A percentile compares a stretch with the other conserved stretches of the same genome.
These are phyloP conservation scores for Lagopus muta DNA, from an alignment of 2,113 vertebrate genomes.

Conservation along the genomic window DNA sequence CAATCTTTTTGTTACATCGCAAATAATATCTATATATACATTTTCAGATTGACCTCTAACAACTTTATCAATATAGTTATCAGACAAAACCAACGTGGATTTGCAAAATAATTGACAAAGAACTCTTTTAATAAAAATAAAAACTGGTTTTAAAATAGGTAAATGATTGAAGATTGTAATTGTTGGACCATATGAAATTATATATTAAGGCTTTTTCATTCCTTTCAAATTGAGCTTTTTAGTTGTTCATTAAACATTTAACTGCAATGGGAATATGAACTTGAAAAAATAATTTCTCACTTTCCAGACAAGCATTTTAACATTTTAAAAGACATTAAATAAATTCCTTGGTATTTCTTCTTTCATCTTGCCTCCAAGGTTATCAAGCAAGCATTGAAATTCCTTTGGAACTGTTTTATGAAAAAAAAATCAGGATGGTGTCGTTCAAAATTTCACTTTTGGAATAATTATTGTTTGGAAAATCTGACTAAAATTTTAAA, in stretches of 20 bases:
- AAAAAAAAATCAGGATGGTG: not conserved
- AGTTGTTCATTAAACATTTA: not conserved
- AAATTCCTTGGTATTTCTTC: not conserved
- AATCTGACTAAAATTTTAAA: not conserved
- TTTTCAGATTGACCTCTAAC: not conserved
- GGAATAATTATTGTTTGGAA: not conserved
- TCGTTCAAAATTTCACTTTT: not conserved
- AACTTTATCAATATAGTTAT: not conserved
- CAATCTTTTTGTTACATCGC: not conserved
- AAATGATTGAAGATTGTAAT: not conserved
- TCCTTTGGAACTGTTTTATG: not conserved
- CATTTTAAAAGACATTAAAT: not conserved
- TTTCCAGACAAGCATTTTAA: not conserved
- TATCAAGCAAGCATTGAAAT: not conserved
- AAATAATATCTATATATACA: not conserved
- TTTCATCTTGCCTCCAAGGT: not conserved
- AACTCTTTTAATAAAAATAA: not conserved
- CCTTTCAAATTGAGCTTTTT: not conserved
- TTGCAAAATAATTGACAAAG: not conserved
- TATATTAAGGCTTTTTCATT: not conserved
- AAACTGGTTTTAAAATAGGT: not conserved
- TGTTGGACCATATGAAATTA: not conserved
- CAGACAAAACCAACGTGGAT: not conserved
- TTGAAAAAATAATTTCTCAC: not conserved
- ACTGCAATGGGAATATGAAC: not conserved